A percentile compares a stretch with the other conserved stretches of the same genome.
phyloP scores from a whole-genome alignment of 1,140 invertebrate genomes.

The Bombus waltoni region DNA sequence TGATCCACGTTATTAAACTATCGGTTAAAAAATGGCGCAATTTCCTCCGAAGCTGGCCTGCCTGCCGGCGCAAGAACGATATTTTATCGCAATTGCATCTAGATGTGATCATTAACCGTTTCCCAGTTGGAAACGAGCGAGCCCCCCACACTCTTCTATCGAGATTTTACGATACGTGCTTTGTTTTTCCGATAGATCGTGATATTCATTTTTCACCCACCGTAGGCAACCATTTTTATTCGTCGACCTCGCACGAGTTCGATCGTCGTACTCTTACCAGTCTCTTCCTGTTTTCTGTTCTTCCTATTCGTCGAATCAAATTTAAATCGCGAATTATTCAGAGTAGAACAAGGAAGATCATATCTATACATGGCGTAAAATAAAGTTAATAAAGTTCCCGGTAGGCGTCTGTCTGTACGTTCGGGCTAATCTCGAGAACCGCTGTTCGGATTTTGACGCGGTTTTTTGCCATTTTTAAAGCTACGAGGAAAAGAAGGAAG shows the following conservation, averaged over 20 bases:
- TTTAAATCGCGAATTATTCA: no score
- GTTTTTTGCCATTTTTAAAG: no score
- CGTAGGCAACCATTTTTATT: not conserved
- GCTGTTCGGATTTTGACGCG: no score
- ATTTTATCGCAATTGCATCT: conserved; percentile 60
- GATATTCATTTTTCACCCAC: conserved; percentile 13
- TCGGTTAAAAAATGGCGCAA: not conserved
- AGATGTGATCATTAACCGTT: conserved; percentile 56
- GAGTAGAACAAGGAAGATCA: no score
- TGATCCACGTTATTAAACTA: conserved; percentile 40
- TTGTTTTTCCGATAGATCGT: conserved; percentile 17
- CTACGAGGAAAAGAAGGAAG: no score
- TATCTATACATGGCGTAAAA: no score
- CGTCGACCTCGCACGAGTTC: no score
- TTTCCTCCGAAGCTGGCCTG: not conserved
- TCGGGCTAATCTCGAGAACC: no score
- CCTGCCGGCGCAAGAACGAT: conserved; percentile 29
- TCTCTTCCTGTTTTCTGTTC: not conserved
- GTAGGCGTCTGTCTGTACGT: no score
- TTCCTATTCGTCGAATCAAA: not conserved
- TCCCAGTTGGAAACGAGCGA: conserved; percentile 17
- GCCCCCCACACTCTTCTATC: not conserved
- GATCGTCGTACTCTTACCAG: not conserved
- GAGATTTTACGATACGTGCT: conserved; percentile 34
- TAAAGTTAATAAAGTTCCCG: no score